These are phyloP conservation scores for Proisotoma minuta DNA, from an alignment of 2,888 invertebrate species.

Conservation along the genomic window DNA sequence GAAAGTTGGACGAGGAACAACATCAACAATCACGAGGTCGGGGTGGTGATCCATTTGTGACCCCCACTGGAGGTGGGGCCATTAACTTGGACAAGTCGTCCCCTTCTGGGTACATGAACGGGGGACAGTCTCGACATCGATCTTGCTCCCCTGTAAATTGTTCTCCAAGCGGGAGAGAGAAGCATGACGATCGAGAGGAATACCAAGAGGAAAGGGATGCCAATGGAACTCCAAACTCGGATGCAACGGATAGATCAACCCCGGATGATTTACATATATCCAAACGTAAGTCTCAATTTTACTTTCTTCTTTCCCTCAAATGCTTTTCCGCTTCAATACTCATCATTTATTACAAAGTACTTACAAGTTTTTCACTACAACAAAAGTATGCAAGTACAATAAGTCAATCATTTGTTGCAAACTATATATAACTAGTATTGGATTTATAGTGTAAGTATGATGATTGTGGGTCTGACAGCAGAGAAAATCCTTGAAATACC, in stretches of 20 bases:
- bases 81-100: slow-evolving; percentile 38
- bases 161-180: slow-evolving; percentile 31
- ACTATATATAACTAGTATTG: too few species aligned
- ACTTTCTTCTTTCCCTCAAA: not conserved
- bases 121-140: slow-evolving; percentile 36
- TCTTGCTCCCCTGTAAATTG: slow-evolving; percentile 36
- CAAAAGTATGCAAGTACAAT: too few species aligned
- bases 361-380: too few species aligned
- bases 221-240: slow-evolving; percentile 54
- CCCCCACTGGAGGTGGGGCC: slow-evolving; percentile 24
- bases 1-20: slow-evolving; percentile 35
- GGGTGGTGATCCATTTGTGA: slow-evolving; percentile 21
- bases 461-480: too few species aligned
- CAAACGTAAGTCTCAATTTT: slow-evolving; percentile 36
- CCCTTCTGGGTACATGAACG: slow-evolving; percentile 18
- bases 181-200: slow-evolving; percentile 24
- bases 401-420: not conserved
- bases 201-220: slow-evolving; percentile 37
- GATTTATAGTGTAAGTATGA: too few species aligned
- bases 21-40: slow-evolving; percentile 29
- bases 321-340: not conserved
- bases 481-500: too few species aligned
- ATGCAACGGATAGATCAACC: slow-evolving; percentile 54
- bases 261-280: slow-evolving; percentile 51
- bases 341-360: not conserved